Percentiles rank a stretch among this genome's conserved stretches.
Conservation (phyloP, 2,888 invertebrate genomes). For the Saturnia japonica region DNA sequence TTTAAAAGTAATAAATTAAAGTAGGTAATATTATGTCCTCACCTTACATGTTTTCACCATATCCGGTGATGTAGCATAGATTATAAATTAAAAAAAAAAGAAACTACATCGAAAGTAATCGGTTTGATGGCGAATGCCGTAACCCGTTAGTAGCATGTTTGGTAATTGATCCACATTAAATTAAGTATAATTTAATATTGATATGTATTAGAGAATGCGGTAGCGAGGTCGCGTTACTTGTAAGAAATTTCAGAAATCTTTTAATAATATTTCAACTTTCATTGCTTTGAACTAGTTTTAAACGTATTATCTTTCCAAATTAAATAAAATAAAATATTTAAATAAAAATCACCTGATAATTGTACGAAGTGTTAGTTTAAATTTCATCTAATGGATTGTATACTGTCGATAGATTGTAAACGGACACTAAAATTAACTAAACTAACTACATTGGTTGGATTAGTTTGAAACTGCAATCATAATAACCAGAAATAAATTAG, state of each 20-base stretch:
- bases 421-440: no score
- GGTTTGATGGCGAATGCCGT: conserved; percentile 47
- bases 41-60: conserved; percentile 52
- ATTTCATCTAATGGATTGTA: no score
- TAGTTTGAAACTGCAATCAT: no score
- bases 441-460: no score
- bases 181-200: conserved; percentile 33
- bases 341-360: no score
- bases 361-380: no score
- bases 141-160: conserved; percentile 44
- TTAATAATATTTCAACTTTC: neutral
- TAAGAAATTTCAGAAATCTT: neutral
- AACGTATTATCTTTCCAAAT: neutral
- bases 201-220: conserved; percentile 18
- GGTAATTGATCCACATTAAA: conserved; percentile 48
- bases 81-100: conserved; percentile 47
- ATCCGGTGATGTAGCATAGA: conserved; percentile 57
- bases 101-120: conserved; percentile 53
- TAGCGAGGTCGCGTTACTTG: conserved; percentile 24
- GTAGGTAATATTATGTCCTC: conserved; percentile 25
- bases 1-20: conserved; percentile 18
- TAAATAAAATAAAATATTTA: no score
- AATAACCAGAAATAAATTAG: no score
- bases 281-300: neutral
- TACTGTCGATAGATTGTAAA: no score